Evolutionary conservation across 2,113 vertebrate species (phyloP), one percentile per base, ranked within the genome.

Genomic region (Scartelaos histophorus): DNA sequence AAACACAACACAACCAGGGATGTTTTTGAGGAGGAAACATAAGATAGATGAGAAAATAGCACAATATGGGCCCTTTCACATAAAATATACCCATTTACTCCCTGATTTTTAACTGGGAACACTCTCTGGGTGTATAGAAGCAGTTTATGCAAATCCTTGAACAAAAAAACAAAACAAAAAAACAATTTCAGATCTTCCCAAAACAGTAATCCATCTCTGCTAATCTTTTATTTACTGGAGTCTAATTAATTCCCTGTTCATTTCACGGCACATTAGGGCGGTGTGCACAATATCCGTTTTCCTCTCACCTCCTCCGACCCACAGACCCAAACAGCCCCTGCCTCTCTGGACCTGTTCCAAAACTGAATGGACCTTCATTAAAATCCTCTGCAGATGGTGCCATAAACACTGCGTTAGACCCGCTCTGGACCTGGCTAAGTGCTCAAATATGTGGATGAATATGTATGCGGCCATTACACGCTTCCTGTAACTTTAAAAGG

Each of bases 241-340:
- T 78, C 80, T 78, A 86, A 84, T 87, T 85, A 73, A 85, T 82
- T 84, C 76, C 69, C 76, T 25, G 77, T 85, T 85, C 58, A 88
- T 88, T 84, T 77, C 73, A 76, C 29, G 74, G 72, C 78, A 76
- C 78, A 75, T 85, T 85, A 73, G 76, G 71, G 71, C 45, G 57
- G 71, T 46, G 61, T 54, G 56, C 76, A 72, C 73, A 74, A 76
- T 79, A 76, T 74, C 69, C 11, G 77, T 81, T 74, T 82, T 71
- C 13, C n/a, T 75, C 79, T 84, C 75, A 83, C 85, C 83, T 88
- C 78, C 47, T 69, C 70, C 74, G 80, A 78, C 83, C 83, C 67
- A 73, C 17, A 83, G 74, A 38, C 60, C 58, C 56, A 76, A 71
- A 81, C 38, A 19, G 76, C 54, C 66, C 78, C 53, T 46, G 56